Conservation (phyloP, 2,888 invertebrate genomes). For the Rutpela maculata region DNA sequence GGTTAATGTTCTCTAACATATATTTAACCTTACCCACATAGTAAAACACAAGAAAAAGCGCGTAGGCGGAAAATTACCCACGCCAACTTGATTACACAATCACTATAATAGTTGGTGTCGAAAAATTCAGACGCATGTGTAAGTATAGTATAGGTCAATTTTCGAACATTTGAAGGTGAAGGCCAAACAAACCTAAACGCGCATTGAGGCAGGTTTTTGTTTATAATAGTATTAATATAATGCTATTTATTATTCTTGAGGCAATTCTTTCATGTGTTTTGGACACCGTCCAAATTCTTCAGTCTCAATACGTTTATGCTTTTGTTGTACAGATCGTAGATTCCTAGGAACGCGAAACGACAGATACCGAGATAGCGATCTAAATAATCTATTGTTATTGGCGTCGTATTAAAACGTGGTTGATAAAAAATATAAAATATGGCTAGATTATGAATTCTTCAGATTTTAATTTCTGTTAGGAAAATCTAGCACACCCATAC, state of each 20-base stretch:
- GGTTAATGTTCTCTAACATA: no score
- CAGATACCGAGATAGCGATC: neutral
- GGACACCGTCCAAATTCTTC: conserved; percentile 25
- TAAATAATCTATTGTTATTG: neutral
- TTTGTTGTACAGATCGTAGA: conserved; percentile 6
- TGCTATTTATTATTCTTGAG: conserved; percentile 12
- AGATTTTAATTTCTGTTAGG: no score
- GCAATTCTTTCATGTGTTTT: neutral
- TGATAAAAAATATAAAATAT: neutral
- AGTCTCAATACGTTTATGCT: neutral
- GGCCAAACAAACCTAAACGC: conserved; percentile 34
- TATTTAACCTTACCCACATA: no score
- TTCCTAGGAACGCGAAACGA: neutral
- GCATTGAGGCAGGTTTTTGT: conserved; percentile 40
- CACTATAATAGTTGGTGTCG: conserved; percentile 18
- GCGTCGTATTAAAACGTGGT: neutral
- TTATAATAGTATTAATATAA: conserved; percentile 27
- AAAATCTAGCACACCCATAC: no score
- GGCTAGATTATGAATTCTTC: no score
- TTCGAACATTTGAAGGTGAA: conserved; percentile 48
- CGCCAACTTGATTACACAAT: conserved; percentile 10
- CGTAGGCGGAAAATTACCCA: neutral
- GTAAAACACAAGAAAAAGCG: no score
- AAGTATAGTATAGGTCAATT: conserved; percentile 40
- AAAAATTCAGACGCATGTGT: conserved; percentile 46